Evolutionary conservation across 2,888 invertebrate genomes (phyloP).

Genomic region (Xestia sexstrigata): DNA sequence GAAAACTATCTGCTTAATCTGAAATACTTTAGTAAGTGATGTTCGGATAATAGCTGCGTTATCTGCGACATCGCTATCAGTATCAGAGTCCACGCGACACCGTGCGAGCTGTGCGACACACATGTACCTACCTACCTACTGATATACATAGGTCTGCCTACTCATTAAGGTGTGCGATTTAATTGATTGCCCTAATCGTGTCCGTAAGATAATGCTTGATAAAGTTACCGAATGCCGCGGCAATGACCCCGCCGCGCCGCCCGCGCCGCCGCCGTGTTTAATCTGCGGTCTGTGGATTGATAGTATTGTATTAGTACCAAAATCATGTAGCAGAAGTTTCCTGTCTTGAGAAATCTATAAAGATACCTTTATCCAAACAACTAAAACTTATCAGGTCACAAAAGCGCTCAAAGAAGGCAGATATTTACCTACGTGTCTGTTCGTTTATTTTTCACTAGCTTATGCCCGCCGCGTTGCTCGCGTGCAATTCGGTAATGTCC

Average conservation of each 20-base stretch:
- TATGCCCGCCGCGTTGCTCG: too few relatives aligned
- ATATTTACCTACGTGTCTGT: too few relatives aligned
- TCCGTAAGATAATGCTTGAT: slow-evolving; percentile 17
- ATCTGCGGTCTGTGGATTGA: background rate
- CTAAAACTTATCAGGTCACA: background rate
- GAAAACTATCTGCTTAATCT: background rate
- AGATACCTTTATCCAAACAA: background rate
- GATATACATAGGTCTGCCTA: slow-evolving; percentile 4
- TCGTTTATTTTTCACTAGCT: background rate
- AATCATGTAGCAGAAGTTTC: background rate
- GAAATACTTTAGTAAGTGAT: background rate
- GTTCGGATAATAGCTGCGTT: background rate
- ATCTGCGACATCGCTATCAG: slow-evolving; percentile 27
- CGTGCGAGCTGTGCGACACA: background rate
- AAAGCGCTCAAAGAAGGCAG: background rate
- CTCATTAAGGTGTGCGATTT: slow-evolving; percentile 6
- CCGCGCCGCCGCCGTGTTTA: too few relatives aligned
- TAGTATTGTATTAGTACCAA: background rate
- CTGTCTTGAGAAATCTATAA: background rate
- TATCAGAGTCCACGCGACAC: slow-evolving; percentile 9
- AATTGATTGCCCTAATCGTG: slow-evolving; percentile 14
- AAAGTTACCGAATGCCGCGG: slow-evolving; percentile 10
- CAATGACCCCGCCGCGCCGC: slow-evolving; percentile 1
- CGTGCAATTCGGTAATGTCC: too few relatives aligned
- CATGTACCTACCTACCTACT: background rate